Evolutionary conservation across 2,113 vertebrate species (phyloP).

Genomic region (Illadopsis cleaveri): DNA sequence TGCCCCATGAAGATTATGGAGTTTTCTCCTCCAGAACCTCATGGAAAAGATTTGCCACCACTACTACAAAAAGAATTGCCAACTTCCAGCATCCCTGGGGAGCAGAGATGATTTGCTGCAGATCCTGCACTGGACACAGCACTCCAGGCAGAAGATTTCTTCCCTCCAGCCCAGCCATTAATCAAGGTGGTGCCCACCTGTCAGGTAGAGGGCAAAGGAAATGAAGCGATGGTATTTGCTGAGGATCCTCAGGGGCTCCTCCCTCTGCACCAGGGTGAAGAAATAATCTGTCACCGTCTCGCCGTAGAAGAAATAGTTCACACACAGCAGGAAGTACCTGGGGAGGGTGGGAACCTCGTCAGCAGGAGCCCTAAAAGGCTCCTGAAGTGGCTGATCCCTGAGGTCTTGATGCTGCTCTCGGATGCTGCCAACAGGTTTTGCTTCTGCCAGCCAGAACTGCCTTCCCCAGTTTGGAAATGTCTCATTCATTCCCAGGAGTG

Average conservation of each 20-base stretch:
- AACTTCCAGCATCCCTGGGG: background rate
- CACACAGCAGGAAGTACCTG: slow-evolving; percentile 98
- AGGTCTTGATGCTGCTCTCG: background rate
- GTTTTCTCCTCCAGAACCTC: background rate
- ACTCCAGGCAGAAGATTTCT: background rate
- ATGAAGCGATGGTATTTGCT: slow-evolving; percentile 99
- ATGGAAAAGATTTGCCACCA: background rate
- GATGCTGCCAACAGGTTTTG: background rate
- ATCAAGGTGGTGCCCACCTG: slow-evolving; percentile 69
- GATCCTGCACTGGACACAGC: background rate
- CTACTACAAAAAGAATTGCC: background rate
- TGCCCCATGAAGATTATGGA: background rate
- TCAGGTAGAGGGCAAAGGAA: slow-evolving; percentile 95
- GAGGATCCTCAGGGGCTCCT: slow-evolving; percentile 94
- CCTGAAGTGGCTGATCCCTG: background rate
- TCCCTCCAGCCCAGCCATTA: background rate
- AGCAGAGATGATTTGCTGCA: background rate
- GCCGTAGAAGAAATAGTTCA: slow-evolving; percentile 98
- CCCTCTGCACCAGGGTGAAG: slow-evolving; percentile 95
- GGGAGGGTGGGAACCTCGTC: background rate
- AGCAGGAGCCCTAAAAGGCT: background rate
- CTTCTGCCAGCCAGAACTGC: background rate
- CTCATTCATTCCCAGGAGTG: background rate
- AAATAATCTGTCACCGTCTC: slow-evolving; percentile 98
- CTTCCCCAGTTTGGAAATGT: background rate